phyloP scores from a whole-genome alignment of 2,113 vertebrate species.

The Sakesphorus luctuosus region DNA sequence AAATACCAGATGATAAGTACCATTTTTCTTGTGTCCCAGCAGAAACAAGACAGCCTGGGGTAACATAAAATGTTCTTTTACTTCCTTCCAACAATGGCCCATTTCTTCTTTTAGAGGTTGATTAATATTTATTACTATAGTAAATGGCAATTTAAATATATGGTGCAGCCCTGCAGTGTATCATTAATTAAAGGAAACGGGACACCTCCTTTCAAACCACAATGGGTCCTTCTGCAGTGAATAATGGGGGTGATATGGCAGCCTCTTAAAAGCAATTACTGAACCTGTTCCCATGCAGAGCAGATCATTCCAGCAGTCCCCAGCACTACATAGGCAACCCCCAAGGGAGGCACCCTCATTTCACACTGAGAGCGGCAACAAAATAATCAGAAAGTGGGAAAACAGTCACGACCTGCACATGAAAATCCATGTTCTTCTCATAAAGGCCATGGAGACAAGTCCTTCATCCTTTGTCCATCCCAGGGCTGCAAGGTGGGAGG shows the following conservation, averaged over 20 bases:
- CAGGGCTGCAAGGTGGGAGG: accelerated
- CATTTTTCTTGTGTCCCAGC: constrained; percentile 13
- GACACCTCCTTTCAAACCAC: not conserved
- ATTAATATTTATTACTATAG: constrained; percentile 29
- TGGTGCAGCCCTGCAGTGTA: not conserved
- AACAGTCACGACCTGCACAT: not conserved
- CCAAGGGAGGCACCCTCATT: not conserved
- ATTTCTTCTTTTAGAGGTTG: constrained; percentile 29
- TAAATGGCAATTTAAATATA: constrained; percentile 34
- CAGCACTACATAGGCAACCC: not conserved
- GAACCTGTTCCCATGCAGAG: not conserved
- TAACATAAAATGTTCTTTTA: constrained; percentile 17
- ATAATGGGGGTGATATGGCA: not conserved
- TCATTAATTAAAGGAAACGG: constrained; percentile 1
- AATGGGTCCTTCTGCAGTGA: not conserved
- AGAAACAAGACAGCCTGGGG: constrained; percentile 12
- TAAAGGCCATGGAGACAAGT: accelerated
- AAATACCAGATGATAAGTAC: constrained; percentile 36
- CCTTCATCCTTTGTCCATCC: not conserved
- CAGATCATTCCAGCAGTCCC: not conserved
- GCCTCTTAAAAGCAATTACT: not conserved
- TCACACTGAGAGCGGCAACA: not conserved
- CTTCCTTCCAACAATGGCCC: constrained; percentile 40
- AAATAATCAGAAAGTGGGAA: not conserved
- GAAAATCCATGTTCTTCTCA: not conserved